Percentiles rank a stretch among this genome's conserved stretches.
Conservation (phyloP, 2,888 invertebrate genomes). For the Cantharis nigra region DNA sequence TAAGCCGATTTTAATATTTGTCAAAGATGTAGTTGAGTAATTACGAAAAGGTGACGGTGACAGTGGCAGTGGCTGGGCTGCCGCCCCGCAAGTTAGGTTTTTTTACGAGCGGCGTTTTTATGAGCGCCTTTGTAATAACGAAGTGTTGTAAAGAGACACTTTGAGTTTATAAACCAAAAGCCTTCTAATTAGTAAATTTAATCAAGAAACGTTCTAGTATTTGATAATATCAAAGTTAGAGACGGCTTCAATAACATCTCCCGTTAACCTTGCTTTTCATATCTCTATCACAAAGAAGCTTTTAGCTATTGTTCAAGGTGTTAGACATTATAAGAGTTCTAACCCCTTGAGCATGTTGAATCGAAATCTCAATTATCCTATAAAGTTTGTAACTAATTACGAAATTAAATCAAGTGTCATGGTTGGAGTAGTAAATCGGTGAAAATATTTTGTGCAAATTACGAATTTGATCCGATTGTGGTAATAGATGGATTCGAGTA, state of each 20-base stretch:
- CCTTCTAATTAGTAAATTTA: neutral
- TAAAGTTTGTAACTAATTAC: neutral
- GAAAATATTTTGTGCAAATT: constrained; percentile 14
- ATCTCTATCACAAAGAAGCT: neutral
- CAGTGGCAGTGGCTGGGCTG: neutral
- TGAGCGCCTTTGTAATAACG: neutral
- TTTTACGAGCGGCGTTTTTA: neutral
- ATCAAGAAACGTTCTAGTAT: neutral
- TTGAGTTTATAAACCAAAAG: neutral
- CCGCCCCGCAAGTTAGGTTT: neutral
- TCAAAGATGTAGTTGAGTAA: neutral
- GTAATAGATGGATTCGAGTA: constrained; percentile 18
- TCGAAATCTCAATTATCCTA: neutral
- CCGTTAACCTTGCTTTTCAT: neutral
- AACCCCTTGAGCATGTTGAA: neutral
- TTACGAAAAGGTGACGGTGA: neutral
- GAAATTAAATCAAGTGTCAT: neutral
- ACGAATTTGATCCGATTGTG: constrained; percentile 17
- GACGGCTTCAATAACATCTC: neutral
- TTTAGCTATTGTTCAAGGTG: neutral
- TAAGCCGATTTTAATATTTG: neutral
- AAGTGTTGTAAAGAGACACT: neutral
- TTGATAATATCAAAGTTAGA: neutral
- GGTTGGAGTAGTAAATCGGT: neutral
- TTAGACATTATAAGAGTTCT: neutral